Conservation (phyloP, 2,888 invertebrate genomes). For the Drosophila hawaiiensis region DNA sequence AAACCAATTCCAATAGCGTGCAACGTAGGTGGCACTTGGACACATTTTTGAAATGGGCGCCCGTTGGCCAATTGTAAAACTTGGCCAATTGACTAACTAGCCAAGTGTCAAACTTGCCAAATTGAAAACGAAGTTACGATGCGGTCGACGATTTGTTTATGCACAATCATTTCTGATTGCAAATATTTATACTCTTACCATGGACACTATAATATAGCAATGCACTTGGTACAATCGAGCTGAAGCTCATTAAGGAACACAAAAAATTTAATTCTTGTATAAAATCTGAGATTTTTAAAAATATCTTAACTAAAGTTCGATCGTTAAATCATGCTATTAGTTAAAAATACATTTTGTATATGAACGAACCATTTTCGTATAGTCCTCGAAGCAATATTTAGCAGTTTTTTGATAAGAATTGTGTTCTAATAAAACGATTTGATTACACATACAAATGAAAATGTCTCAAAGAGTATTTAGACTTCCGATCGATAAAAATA, state of each 20-base stretch:
- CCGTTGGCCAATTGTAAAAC: conserved; percentile 72
- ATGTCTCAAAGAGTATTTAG: conserved; percentile 25
- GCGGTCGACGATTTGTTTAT: conserved; percentile 74
- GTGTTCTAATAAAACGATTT: not conserved
- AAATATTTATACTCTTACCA: conserved; percentile 15
- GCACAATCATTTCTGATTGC: conserved; percentile 40
- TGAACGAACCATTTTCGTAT: not conserved
- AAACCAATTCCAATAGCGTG: conserved; percentile 26
- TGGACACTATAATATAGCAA: not conserved
- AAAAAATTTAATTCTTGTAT: not conserved
- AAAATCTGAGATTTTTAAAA: not conserved
- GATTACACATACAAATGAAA: too few species aligned
- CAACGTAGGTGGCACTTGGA: conserved; percentile 78
- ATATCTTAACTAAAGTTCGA: not conserved
- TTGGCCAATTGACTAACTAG: conserved; percentile 73
- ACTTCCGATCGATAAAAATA: not conserved
- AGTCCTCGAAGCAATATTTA: not conserved
- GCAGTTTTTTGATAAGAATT: not conserved
- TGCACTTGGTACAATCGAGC: not conserved
- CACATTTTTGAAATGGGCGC: conserved; percentile 57
- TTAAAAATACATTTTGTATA: not conserved
- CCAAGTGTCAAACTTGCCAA: conserved; percentile 78
- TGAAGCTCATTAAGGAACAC: not conserved
- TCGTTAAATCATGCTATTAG: not conserved
- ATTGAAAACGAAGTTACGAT: conserved; percentile 80